Evolutionary conservation across 1,140 invertebrate species (phyloP).

Genomic region (Temnothorax nylanderi): DNA sequence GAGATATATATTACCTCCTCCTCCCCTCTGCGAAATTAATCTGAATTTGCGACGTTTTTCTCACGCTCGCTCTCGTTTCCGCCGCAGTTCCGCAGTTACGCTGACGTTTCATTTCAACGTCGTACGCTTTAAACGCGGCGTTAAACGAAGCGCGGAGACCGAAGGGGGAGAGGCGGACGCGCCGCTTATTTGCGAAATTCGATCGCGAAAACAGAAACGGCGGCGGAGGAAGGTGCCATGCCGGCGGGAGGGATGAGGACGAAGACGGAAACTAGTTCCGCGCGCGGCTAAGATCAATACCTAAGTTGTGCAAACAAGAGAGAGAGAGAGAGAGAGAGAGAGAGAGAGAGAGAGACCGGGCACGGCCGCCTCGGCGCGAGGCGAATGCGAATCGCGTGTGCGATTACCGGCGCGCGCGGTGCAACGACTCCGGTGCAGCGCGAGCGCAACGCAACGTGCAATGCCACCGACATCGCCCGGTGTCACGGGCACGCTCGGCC

Average conservation of each 20-base stretch:
- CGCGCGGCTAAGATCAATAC: constrained; percentile 83
- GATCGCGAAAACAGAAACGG: constrained; percentile 35
- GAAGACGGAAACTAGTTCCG: constrained; percentile 84
- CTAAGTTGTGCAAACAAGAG: constrained; percentile 79
- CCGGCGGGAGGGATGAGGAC: constrained; percentile 67
- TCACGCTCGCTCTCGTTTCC: background rate
- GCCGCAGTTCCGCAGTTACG: background rate
- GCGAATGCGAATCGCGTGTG: constrained; percentile 69
- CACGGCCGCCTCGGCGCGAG: constrained; percentile 70
- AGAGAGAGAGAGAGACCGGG: background rate
- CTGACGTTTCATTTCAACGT: background rate
- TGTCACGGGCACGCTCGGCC: constrained; percentile 46
- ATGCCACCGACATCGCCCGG: constrained; percentile 55
- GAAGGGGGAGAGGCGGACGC: too few species aligned
- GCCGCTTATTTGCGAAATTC: constrained; percentile 40
- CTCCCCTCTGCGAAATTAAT: too few species aligned
- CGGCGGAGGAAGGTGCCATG: background rate
- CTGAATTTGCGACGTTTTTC: background rate
- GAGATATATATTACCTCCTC: background rate
- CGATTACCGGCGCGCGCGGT: background rate
- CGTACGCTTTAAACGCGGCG: too few species aligned
- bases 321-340: too few species aligned
- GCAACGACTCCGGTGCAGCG: background rate
- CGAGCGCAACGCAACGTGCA: constrained; percentile 56
- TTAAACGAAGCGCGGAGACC: background rate